Evolutionary conservation across 2,888 invertebrate genomes (phyloP).

Genomic region (Synanthedon myopaeformis): DNA sequence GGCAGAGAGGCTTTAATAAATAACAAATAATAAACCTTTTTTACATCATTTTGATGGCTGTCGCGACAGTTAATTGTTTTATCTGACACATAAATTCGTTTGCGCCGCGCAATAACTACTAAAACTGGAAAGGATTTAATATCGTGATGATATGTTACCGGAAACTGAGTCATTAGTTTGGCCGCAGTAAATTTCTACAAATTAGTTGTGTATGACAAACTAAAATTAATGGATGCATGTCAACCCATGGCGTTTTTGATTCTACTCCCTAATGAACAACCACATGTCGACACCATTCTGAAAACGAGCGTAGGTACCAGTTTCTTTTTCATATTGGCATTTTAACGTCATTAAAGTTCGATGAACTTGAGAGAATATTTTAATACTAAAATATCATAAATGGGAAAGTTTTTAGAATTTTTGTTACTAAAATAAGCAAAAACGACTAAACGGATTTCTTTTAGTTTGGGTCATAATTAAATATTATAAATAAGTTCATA

Average conservation of each 20-base stretch:
- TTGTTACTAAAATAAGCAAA: too few species aligned
- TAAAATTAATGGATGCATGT: constrained; percentile 57
- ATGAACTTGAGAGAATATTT: constrained; percentile 1
- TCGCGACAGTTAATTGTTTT: constrained; percentile 40
- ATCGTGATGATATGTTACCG: constrained; percentile 52
- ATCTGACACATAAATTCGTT: constrained; percentile 60
- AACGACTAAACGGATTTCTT: too few species aligned
- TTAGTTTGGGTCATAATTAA: too few species aligned
- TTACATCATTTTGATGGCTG: constrained; percentile 46
- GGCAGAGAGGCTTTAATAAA: constrained; percentile 7
- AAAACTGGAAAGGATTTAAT: constrained; percentile 37
- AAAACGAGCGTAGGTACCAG: constrained; percentile 20
- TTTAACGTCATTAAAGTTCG: constrained; percentile 1
- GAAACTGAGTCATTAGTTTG: constrained; percentile 55
- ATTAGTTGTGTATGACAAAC: constrained; percentile 65
- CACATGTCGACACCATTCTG: constrained; percentile 48
- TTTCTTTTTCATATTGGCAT: constrained; percentile 5
- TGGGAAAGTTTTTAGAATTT: too few species aligned
- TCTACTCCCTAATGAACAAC: constrained; percentile 46
- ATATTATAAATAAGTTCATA: too few species aligned
- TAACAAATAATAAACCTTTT: constrained; percentile 38
- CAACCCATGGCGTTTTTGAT: constrained; percentile 39
- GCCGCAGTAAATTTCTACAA: constrained; percentile 57
- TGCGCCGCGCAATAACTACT: constrained; percentile 19
- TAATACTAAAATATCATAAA: too few species aligned